A percentile compares a stretch with the other conserved stretches of the same genome.
These are phyloP conservation scores for Sarcophaga variegata DNA, from an alignment of 2,888 invertebrate genomes.

Conservation along the genomic window DNA sequence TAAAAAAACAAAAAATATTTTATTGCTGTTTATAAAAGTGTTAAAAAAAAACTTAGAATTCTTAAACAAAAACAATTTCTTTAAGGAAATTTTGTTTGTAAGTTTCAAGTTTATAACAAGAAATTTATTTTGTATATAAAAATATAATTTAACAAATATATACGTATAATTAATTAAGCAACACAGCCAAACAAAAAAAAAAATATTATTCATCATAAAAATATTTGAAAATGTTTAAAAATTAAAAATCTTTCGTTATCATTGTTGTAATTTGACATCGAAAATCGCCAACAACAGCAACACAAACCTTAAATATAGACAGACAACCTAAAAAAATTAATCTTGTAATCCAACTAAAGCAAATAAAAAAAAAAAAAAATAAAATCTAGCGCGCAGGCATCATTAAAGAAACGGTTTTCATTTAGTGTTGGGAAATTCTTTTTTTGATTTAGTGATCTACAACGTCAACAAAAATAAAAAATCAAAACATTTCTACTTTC, in stretches of 20 bases:
- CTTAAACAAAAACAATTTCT: too few species aligned
- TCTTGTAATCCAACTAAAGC: not conserved
- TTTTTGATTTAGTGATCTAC: not conserved
- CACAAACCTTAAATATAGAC: not conserved
- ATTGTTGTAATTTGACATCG: slow-evolving; percentile 17
- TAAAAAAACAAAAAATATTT: not conserved
- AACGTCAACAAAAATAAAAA: not conserved
- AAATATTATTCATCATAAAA: not conserved
- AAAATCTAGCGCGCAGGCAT: not conserved
- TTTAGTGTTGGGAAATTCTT: not conserved
- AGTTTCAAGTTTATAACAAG: too few species aligned
- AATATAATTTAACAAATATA: too few species aligned
- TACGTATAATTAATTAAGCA: too few species aligned
- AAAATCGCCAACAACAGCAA: not conserved
- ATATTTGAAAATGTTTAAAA: not conserved
- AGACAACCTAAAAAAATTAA: not conserved
- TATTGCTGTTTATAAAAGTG: not conserved
- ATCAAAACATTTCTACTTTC: not conserved
- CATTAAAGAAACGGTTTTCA: not conserved
- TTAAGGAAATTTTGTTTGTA: too few species aligned
- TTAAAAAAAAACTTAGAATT: not conserved
- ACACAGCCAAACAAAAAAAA: not conserved
- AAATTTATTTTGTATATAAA: too few species aligned
- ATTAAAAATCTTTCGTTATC: slow-evolving; percentile 28
- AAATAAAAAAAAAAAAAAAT: not conserved